Conservation (phyloP, 2,888 invertebrate species). For the Abscondita cerata region DNA sequence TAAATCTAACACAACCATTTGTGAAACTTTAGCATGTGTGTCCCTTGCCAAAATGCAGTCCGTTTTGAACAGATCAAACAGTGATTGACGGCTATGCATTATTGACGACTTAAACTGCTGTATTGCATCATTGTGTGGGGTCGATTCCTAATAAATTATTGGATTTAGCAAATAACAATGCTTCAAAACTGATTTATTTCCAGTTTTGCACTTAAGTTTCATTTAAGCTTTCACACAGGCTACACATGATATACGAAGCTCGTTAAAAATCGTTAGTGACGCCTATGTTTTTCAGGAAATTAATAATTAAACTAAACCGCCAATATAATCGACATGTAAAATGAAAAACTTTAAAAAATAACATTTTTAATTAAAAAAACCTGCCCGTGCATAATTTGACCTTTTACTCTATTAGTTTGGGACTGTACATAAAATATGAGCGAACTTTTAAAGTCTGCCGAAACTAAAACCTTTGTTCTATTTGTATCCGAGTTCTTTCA, state of each 20-base stretch:
- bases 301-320: too few relatives aligned
- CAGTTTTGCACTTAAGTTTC: neutral
- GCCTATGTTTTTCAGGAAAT: too few relatives aligned
- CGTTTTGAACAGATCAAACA: constrained; percentile 39
- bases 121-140: constrained; percentile 36
- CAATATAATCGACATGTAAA: neutral
- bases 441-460: constrained; percentile 38
- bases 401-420: constrained; percentile 26
- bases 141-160: constrained; percentile 41
- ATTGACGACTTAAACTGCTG: constrained; percentile 35
- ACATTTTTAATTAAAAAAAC: neutral
- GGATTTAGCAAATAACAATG: constrained; percentile 23
- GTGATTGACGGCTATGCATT: constrained; percentile 44
- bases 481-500: constrained; percentile 55
- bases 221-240: constrained; percentile 4
- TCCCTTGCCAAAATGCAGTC: constrained; percentile 44
- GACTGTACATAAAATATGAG: constrained; percentile 31
- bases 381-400: neutral
- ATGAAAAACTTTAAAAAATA: neutral
- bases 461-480: constrained; percentile 56
- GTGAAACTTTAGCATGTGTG: constrained; percentile 47
- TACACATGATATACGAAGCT: too few relatives aligned
- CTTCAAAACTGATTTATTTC: constrained; percentile 9
- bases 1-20: constrained; percentile 54
- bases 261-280: too few relatives aligned